phyloP scores from a whole-genome alignment of 2,113 vertebrate species.

The Brachyhypopomus gauderio region DNA sequence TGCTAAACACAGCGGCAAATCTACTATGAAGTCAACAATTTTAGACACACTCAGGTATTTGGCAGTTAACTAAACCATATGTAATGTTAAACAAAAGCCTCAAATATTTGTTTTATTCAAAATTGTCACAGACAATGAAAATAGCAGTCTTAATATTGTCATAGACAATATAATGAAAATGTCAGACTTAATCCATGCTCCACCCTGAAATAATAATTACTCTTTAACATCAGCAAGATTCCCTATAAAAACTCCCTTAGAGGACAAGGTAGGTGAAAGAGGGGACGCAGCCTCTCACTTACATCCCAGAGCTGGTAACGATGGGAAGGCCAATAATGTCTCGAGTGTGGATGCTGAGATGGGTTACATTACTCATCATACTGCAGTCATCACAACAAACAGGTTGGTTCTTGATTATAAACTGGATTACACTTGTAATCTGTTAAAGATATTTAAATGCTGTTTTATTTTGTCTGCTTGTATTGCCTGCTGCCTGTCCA shows the following conservation, averaged over 20 bases:
- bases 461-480: not conserved
- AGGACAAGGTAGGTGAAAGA: not conserved
- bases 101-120: conserved; percentile 32
- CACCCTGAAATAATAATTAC: conserved; percentile 23
- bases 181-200: not conserved
- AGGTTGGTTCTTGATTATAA: not conserved
- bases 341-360: conserved; percentile 31
- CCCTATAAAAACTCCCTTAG: conserved; percentile 19
- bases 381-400: conserved; percentile 17
- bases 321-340: conserved; percentile 25
- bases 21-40: not conserved
- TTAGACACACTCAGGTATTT: not conserved
- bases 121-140: too few relatives aligned
- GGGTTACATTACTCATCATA: conserved; percentile 6
- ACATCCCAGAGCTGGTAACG: not conserved
- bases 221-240: not conserved
- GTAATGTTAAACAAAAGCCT: conserved; percentile 31
- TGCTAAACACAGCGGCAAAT: too few relatives aligned
- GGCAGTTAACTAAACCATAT: conserved; percentile 10
- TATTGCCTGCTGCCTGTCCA: not conserved
- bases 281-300: not conserved
- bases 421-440: not conserved
- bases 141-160: not conserved
- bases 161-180: not conserved
- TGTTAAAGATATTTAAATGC: not conserved